These are phyloP conservation scores for Pogonophryne albipinna DNA, from an alignment of 2,797 vertebrate genomes.

Conservation along the genomic window DNA sequence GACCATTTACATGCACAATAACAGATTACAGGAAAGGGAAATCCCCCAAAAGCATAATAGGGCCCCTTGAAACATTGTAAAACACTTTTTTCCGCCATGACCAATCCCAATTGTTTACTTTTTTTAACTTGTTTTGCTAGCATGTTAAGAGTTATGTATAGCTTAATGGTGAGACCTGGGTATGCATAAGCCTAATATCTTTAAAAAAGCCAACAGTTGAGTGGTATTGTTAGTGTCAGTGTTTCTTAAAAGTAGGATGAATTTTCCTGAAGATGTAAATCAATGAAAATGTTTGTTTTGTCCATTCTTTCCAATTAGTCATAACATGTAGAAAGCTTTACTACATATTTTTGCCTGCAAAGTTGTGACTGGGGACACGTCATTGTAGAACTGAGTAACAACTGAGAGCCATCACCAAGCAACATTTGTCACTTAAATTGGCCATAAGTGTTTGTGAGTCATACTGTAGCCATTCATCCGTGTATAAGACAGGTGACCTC, in stretches of 20 bases:
- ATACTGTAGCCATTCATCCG: conserved; percentile 24
- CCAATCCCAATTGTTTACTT: too few species aligned
- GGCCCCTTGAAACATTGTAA: neutral
- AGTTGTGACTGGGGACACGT: neutral
- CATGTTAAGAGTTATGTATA: neutral
- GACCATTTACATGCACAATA: too few species aligned
- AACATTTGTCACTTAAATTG: conserved; percentile 51
- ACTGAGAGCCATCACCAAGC: conserved; percentile 18
- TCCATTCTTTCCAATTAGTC: neutral
- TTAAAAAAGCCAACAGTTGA: neutral
- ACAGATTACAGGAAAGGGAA: too few species aligned
- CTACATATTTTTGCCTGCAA: neutral
- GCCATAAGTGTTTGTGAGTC: conserved; percentile 47
- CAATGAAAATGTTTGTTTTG: neutral
- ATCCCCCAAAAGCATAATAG: neutral
- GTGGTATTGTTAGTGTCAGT: neutral
- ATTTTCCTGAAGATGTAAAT: neutral
- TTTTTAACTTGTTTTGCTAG: neutral
- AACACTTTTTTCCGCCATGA: neutral
- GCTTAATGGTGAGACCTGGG: neutral
- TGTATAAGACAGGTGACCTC: conserved; percentile 44
- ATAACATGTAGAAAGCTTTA: neutral
- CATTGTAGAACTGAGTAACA: neutral
- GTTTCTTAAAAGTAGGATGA: neutral
- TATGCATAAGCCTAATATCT: neutral